These are phyloP conservation scores for Amphipyra berbera DNA, from an alignment of 2,888 invertebrate genomes.

Conservation along the genomic window DNA sequence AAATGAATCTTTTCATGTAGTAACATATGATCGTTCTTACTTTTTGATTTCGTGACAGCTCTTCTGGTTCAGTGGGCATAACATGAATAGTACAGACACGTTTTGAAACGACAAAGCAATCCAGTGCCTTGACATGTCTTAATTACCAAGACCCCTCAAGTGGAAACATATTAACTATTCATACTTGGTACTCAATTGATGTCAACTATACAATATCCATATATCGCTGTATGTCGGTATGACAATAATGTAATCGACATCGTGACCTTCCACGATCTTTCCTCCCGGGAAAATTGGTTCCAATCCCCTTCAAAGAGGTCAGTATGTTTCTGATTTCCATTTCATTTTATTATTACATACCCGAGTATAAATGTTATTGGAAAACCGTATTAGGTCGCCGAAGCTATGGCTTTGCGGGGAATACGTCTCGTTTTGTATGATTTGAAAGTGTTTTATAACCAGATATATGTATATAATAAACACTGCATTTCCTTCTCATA, in stretches of 20 bases:
- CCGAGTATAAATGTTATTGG: conserved; percentile 69
- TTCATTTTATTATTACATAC: conserved; percentile 72
- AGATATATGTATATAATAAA: conserved; percentile 6
- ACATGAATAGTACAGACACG: conserved; percentile 18
- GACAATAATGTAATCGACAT: conserved; percentile 66
- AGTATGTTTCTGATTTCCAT: conserved; percentile 77
- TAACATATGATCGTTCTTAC: conserved; percentile 32
- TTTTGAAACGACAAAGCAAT: conserved; percentile 18
- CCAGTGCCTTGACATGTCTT: conserved; percentile 7
- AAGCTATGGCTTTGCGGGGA: conserved; percentile 54
- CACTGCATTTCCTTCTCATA: conserved; percentile 12
- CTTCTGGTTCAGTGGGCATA: conserved; percentile 30
- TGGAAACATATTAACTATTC: too few relatives aligned
- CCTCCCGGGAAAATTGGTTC: conserved; percentile 69
- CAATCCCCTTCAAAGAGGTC: conserved; percentile 71
- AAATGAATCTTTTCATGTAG: conserved; percentile 28
- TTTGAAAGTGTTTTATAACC: conserved; percentile 30
- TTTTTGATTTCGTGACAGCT: conserved; percentile 36
- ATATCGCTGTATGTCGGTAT: conserved; percentile 29
- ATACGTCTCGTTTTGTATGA: conserved; percentile 50
- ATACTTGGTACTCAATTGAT: too few relatives aligned
- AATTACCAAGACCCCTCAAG: conserved; percentile 12
- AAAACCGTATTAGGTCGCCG: conserved; percentile 64
- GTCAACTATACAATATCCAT: too few relatives aligned
- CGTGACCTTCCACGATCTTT: conserved; percentile 65